A percentile compares a stretch with the other conserved stretches of the same genome.
phyloP scores from a whole-genome alignment of 2,888 invertebrate genomes.

The Drosophila buzzatii region DNA sequence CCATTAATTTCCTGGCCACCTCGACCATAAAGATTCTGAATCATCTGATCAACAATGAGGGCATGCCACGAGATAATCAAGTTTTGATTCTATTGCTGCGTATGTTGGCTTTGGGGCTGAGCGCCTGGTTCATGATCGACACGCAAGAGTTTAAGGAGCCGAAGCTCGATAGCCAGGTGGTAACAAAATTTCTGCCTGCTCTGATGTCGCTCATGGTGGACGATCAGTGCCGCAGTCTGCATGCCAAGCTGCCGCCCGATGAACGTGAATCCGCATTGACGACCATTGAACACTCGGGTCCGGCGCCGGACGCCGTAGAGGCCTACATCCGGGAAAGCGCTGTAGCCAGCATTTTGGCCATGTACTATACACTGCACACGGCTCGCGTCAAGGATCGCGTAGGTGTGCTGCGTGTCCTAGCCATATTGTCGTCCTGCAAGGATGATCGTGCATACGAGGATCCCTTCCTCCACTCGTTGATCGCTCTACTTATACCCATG shows the following conservation, averaged over 20 bases:
- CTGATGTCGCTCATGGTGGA: constrained; percentile 97
- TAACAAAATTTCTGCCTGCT: constrained; percentile 97
- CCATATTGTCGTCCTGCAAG: constrained; percentile 95
- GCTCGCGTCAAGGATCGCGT: constrained; percentile 93
- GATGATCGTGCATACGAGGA: constrained; percentile 97
- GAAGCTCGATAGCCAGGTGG: constrained; percentile 95
- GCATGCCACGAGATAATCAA: constrained; percentile 95
- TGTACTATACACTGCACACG: constrained; percentile 97
- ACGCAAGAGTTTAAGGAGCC: constrained; percentile 98
- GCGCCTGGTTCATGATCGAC: constrained; percentile 99
- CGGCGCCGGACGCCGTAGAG: constrained; percentile 96
- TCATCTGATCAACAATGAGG: constrained; percentile 95
- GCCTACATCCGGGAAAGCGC: constrained; percentile 96
- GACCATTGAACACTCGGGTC: constrained; percentile 96
- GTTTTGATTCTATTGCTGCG: constrained; percentile 94
- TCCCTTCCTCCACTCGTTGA: constrained; percentile 95
- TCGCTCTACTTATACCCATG: constrained; percentile 92
- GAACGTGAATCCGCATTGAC: constrained; percentile 97
- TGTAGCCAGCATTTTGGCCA: constrained; percentile 95
- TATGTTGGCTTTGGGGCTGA: constrained; percentile 96
- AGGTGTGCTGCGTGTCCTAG: constrained; percentile 93
- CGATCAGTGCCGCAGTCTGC: constrained; percentile 93
- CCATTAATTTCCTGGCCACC: constrained; percentile 96
- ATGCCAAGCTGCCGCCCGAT: constrained; percentile 95
- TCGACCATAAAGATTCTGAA: constrained; percentile 96